Conservation (phyloP, 2,113 vertebrate species). For the Microtus ochrogaster region DNA sequence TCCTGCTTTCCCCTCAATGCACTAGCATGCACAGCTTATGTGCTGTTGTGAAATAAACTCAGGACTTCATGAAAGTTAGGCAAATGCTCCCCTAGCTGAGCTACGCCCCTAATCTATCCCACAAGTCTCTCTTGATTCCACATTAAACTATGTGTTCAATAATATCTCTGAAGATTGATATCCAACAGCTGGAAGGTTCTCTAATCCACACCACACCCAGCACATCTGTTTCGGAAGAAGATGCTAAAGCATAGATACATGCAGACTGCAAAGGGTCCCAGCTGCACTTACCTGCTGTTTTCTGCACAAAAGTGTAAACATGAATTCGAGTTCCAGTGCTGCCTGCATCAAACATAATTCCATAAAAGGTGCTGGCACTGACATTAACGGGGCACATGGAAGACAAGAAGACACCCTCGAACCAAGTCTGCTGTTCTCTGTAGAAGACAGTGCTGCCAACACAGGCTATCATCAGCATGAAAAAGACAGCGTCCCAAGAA, state of each 20-base stretch:
- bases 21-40: neutral
- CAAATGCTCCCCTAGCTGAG: neutral
- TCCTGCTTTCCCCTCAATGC: neutral
- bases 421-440: slow-evolving; percentile 90
- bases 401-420: slow-evolving; percentile 91
- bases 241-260: neutral
- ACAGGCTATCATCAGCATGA: slow-evolving; percentile 83
- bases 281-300: slow-evolving; percentile 88
- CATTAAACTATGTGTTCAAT: neutral
- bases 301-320: slow-evolving; percentile 97
- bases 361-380: slow-evolving; percentile 90
- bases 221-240: neutral
- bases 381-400: slow-evolving; percentile 86
- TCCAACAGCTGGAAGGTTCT: neutral
- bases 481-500: slow-evolving; percentile 82
- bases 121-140: slow-evolving; percentile 31
- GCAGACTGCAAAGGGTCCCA: neutral
- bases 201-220: neutral
- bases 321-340: slow-evolving; percentile 98
- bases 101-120: neutral
- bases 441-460: slow-evolving; percentile 87
- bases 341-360: slow-evolving; percentile 98
- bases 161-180: slow-evolving; percentile 49
- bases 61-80: neutral
- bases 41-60: neutral